Conservation (phyloP, 2,888 invertebrate genomes). For the Sialis lutaria region DNA sequence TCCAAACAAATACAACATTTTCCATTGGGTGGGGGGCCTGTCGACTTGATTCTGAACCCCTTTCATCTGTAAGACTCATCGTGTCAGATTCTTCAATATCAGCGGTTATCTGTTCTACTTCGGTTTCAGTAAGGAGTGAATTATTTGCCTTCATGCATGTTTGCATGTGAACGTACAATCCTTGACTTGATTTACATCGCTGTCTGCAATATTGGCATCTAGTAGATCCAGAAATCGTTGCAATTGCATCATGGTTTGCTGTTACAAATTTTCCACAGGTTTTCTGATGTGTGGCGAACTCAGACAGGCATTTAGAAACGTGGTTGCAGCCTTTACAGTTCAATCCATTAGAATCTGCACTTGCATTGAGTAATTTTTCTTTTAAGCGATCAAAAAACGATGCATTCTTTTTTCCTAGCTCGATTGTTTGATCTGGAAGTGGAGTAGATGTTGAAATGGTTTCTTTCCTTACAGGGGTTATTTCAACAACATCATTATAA, state of each 20-base stretch:
- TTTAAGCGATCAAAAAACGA: slow-evolving; percentile 72
- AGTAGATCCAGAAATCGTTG: slow-evolving; percentile 34
- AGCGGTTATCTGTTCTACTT: slow-evolving; percentile 7
- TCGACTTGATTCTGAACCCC: slow-evolving; percentile 18
- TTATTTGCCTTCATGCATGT: slow-evolving; percentile 41
- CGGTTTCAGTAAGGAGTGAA: slow-evolving; percentile 14
- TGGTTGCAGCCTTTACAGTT: slow-evolving; percentile 54
- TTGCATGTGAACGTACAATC: slow-evolving; percentile 57
- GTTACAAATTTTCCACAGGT: slow-evolving; percentile 32
- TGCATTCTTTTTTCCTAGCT: slow-evolving; percentile 44
- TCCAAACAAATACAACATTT: slow-evolving; percentile 69
- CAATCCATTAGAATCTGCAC: slow-evolving; percentile 42
- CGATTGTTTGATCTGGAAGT: slow-evolving; percentile 10
- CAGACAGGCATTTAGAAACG: slow-evolving; percentile 64
- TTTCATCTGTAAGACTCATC: slow-evolving; percentile 16
- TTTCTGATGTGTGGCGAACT: slow-evolving; percentile 64
- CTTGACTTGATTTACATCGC: slow-evolving; percentile 69
- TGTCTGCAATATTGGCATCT: slow-evolving; percentile 76
- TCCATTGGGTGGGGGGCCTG: slow-evolving; percentile 52
- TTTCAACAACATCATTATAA: slow-evolving; percentile 3
- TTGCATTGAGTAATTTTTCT: slow-evolving; percentile 43
- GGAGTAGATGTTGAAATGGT: slow-evolving; percentile 7
- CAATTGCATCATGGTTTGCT: slow-evolving; percentile 24
- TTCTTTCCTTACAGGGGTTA: slow-evolving; percentile 11
- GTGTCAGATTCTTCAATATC: slow-evolving; percentile 18